A percentile compares a stretch with the other conserved stretches of the same genome.
phyloP scores from a whole-genome alignment of 2,888 invertebrate species.

The Phalangium opilio region DNA sequence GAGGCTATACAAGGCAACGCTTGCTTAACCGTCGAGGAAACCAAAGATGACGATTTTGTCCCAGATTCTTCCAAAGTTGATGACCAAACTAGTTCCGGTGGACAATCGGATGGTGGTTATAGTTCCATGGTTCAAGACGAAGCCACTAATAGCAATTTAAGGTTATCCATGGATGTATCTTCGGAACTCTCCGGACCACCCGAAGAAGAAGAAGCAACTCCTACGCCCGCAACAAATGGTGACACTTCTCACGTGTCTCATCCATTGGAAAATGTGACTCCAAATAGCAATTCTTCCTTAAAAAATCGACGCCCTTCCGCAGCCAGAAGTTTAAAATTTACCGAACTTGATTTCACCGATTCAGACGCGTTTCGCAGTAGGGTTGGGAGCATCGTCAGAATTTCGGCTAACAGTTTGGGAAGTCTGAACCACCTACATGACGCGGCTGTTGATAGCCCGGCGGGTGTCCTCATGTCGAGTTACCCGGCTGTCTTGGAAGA shows the following conservation, averaged over 20 bases:
- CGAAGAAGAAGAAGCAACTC: constrained; percentile 9
- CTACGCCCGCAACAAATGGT: not conserved
- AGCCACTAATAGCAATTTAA: constrained; percentile 21
- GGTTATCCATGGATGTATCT: too few species aligned
- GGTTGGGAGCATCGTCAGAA: constrained; percentile 48
- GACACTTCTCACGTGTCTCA: not conserved
- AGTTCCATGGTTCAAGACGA: constrained; percentile 36
- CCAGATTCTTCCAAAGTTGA: constrained; percentile 16
- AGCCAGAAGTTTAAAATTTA: constrained; percentile 16
- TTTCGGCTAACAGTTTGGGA: constrained; percentile 30
- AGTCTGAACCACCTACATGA: constrained; percentile 19
- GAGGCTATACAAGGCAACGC: constrained; percentile 24
- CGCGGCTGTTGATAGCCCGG: constrained; percentile 35
- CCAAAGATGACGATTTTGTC: constrained; percentile 6
- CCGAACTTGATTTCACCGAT: constrained; percentile 35
- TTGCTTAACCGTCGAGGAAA: too few species aligned
- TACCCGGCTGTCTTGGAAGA: constrained; percentile 3
- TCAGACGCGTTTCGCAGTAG: constrained; percentile 44
- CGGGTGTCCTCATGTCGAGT: constrained; percentile 40
- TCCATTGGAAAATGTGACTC: too few species aligned
- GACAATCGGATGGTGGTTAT: constrained; percentile 36
- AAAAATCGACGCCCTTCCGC: not conserved
- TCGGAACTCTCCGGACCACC: too few species aligned
- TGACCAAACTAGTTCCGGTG: constrained; percentile 27
- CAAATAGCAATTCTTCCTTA: not conserved